Evolutionary conservation across 2,888 invertebrate species (phyloP), one percentile per base, ranked within the genome.

Genomic region (Coelopa pilipes): DNA sequence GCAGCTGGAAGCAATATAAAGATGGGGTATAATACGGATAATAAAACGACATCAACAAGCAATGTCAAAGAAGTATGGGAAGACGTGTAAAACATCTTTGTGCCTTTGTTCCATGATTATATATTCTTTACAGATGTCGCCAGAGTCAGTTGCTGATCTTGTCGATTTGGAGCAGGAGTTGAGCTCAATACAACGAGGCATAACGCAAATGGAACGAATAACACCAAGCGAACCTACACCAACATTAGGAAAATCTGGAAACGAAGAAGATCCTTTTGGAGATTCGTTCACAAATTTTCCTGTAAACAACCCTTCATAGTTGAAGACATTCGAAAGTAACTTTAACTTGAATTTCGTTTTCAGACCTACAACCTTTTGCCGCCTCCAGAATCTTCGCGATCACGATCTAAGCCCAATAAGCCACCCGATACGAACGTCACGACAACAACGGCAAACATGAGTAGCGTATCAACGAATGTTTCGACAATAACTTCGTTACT

Each of bases 91-190:
- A 17, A 9, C 11, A 7, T 19, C 2, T 3, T 53, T 53, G 3
- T 53, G 9, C 49, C 17, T 21, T 9, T 13, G 10, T 62, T 34
- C 53, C 3, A 34, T n/a, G n/a, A 60, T 60, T n/a, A 34, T 1
- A 69, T 69, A 19, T 55, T 2, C 45, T n/a, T 70, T 76, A 11
- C 47, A 88, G 87, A 85, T 87, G 76, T 88, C 88, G n/a, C 88
- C 88, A 0, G 88, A 88, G 78, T 88, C 88, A 57, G 95, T 96
- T 50, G 95, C 95, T 1, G 95, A 96, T 89, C 89, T 96, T 76
- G 93, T 96, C 17, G 96, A 96, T 87, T 89, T 96, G 78, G 96
- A 96, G 86, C 93, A 95, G 82, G 96, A 96, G 88, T 89, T 96
- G 76, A 94, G 93, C 84, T 95, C 94, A 74, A 88, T 96, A 81